phyloP scores from a whole-genome alignment of 2,797 vertebrate genomes.

The Gambusia yucatana region DNA sequence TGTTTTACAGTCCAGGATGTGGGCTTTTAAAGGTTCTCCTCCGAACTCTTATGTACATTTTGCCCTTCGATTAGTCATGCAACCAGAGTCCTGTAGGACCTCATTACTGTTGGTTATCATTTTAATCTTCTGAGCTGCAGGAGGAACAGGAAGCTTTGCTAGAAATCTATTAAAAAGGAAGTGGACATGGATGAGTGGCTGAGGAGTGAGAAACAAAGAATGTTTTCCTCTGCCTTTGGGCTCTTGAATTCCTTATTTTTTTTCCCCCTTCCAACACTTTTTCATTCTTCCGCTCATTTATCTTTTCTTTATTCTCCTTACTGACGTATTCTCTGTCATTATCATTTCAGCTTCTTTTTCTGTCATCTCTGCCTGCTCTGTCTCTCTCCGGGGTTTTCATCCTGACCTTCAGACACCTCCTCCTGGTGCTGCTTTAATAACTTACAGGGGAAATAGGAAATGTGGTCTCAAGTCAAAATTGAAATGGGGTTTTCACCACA shows the following conservation, averaged over 20 bases:
- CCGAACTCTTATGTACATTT: slow-evolving; percentile 52
- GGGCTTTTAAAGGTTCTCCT: slow-evolving; percentile 36
- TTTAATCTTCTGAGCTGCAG: slow-evolving; percentile 67
- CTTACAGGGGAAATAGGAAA: slow-evolving; percentile 67
- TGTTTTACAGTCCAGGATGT: slow-evolving; percentile 25
- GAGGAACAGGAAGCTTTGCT: slow-evolving; percentile 53
- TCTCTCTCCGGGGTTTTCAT: slow-evolving; percentile 62
- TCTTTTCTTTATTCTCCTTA: slow-evolving; percentile 17
- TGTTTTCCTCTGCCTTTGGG: slow-evolving; percentile 23
- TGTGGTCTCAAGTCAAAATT: slow-evolving; percentile 70
- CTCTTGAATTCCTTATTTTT: background rate
- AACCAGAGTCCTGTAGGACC: slow-evolving; percentile 71
- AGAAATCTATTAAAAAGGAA: slow-evolving; percentile 70
- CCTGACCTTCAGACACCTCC: slow-evolving; percentile 76
- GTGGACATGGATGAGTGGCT: slow-evolving; percentile 65
- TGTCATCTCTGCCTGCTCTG: slow-evolving; percentile 36
- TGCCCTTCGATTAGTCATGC: slow-evolving; percentile 72
- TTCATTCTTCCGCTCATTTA: slow-evolving; percentile 20
- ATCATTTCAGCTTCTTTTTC: slow-evolving; percentile 42
- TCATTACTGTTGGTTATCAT: slow-evolving; percentile 77
- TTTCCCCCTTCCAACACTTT: slow-evolving; percentile 1
- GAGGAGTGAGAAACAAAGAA: slow-evolving; percentile 38
- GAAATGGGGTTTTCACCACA: slow-evolving; percentile 67
- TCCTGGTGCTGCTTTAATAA: slow-evolving; percentile 73
- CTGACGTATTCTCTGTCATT: slow-evolving; percentile 37